Evolutionary conservation across 2,888 invertebrate species (phyloP).

Genomic region (Andrena minutula): DNA sequence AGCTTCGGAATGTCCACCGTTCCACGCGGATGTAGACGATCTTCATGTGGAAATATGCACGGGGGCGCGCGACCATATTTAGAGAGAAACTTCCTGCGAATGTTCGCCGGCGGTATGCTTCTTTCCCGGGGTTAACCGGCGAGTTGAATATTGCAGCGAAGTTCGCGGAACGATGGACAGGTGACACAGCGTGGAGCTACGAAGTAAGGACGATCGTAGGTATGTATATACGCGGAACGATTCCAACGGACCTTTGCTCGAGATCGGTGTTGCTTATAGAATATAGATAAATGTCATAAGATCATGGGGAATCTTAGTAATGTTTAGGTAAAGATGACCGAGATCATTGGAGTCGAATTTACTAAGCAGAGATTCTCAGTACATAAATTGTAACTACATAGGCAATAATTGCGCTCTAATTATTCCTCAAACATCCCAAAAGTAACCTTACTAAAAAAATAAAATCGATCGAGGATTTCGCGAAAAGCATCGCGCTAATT

Average conservation of each 20-base stretch:
- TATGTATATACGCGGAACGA: conserved; percentile 3
- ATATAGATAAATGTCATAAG: neutral
- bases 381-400: too few species aligned
- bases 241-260: conserved; percentile 3
- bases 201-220: neutral
- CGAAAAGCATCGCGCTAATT: neutral
- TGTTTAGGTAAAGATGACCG: too few species aligned
- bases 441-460: neutral
- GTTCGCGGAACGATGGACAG: conserved; percentile 9
- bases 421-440: too few species aligned
- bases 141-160: neutral
- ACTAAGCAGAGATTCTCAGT: too few species aligned
- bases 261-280: conserved; percentile 19
- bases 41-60: conserved; percentile 12
- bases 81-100: conserved; percentile 28
- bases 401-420: too few species aligned
- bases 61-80: neutral
- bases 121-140: neutral
- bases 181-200: neutral
- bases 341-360: too few species aligned
- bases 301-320: too few species aligned
- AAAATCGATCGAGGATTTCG: neutral
- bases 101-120: neutral
- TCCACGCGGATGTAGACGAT: conserved; percentile 47
- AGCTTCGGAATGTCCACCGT: conserved; percentile 22